A percentile compares a stretch with the other conserved stretches of the same genome.
Conservation (phyloP, 2,888 invertebrate species). For the Steinernema scapterisci region DNA sequence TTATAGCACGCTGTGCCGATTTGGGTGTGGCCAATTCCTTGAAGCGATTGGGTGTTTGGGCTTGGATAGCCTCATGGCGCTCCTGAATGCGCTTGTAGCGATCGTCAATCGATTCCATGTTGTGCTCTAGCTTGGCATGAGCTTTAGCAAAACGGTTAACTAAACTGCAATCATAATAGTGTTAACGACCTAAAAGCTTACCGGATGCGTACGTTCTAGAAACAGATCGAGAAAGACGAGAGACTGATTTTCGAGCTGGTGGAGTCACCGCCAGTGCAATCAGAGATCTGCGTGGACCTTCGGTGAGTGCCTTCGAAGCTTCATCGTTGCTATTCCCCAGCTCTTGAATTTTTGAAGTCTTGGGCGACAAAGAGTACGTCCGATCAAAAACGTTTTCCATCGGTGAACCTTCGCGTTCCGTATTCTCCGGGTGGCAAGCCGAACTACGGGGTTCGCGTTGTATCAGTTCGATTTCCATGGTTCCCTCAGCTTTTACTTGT, state of each 20-base stretch:
- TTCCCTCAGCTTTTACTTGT: no score
- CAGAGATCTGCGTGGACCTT: no score
- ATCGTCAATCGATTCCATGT: conserved; percentile 18
- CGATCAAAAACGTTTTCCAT: neutral
- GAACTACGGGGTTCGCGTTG: neutral
- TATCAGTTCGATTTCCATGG: neutral
- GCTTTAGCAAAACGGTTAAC: neutral
- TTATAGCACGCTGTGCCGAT: neutral
- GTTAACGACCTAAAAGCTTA: neutral
- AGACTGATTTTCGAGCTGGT: neutral
- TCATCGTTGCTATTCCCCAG: no score
- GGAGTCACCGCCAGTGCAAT: no score
- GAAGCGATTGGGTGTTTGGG: conserved; percentile 17
- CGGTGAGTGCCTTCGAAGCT: no score
- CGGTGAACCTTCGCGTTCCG: neutral
- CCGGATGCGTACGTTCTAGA: neutral
- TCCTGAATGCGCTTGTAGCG: neutral
- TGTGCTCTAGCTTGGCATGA: neutral
- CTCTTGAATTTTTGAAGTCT: neutral
- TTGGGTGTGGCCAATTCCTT: conserved; percentile 10
- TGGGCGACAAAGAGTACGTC: conserved; percentile 21
- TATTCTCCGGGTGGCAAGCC: neutral
- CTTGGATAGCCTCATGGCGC: neutral
- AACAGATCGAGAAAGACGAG: neutral
- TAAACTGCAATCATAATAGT: neutral